These are phyloP conservation scores for Narcine bancroftii DNA, from an alignment of 2,113 vertebrate genomes.

Conservation along the genomic window DNA sequence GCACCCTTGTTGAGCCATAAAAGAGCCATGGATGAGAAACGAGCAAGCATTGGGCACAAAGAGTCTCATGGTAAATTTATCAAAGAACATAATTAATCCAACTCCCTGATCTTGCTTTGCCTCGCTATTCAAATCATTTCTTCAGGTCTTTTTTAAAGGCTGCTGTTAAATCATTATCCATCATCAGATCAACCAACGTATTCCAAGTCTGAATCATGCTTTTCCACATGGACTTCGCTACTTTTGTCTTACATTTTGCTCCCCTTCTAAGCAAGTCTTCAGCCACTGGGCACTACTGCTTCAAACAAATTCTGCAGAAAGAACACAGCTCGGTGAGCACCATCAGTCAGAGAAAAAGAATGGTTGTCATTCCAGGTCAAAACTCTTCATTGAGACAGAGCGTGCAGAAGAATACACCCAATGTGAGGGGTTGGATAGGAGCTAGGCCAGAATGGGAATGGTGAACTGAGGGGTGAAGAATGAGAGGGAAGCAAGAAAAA, in stretches of 20 bases:
- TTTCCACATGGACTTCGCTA: neutral
- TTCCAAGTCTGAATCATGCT: neutral
- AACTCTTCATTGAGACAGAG: no score
- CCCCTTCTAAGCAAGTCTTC: neutral
- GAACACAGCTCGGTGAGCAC: no score
- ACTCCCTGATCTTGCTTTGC: neutral
- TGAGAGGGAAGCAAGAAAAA: no score
- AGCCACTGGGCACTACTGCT: neutral
- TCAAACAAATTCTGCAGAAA: no score
- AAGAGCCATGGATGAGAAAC: neutral
- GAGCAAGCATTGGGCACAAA: neutral
- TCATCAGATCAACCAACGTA: neutral
- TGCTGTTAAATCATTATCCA: neutral
- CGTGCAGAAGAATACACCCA: no score
- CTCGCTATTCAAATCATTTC: neutral
- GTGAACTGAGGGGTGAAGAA: no score
- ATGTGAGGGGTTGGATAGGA: no score
- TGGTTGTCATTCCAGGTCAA: no score
- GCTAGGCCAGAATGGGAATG: no score
- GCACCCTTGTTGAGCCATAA: neutral
- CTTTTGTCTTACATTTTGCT: neutral
- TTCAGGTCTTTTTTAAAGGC: neutral
- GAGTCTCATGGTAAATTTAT: no score
- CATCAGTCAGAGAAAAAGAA: no score
- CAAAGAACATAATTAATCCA: neutral